Conservation (phyloP, 2,797 vertebrate species). For the Gobio occitaniae region DNA sequence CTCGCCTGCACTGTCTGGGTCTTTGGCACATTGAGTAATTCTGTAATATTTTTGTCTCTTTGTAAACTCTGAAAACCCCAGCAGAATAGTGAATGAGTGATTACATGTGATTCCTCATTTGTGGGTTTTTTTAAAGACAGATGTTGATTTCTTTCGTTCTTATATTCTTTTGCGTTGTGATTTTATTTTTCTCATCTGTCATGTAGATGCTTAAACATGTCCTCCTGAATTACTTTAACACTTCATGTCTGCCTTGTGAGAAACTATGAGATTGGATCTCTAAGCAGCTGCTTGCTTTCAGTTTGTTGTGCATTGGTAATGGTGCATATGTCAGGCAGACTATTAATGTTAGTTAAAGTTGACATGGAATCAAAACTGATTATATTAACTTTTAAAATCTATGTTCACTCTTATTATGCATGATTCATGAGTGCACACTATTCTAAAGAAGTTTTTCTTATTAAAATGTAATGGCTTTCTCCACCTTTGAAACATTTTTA, state of each 20-base stretch:
- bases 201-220: constrained; percentile 48
- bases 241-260: neutral
- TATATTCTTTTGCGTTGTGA: constrained; percentile 53
- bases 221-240: constrained; percentile 1
- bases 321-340: constrained; percentile 17
- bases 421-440: neutral
- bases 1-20: neutral
- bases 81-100: constrained; percentile 13
- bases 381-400: neutral
- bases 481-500: neutral
- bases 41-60: constrained; percentile 13
- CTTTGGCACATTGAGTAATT: constrained; percentile 2
- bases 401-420: neutral
- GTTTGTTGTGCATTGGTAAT: neutral
- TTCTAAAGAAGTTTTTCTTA: neutral
- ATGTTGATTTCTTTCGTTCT: constrained; percentile 57
- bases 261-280: neutral
- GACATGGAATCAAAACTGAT: neutral
- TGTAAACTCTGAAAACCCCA: neutral
- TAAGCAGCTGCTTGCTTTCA: constrained; percentile 11
- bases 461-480: neutral
- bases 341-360: constrained; percentile 14
- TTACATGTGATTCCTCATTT: constrained; percentile 53
- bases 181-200: constrained; percentile 57
- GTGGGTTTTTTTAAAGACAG: constrained; percentile 51